Evolutionary conservation across 2,797 vertebrate species (phyloP), one percentile per base, ranked within the genome.

Genomic region (Rhadinocentrus ornatus): DNA sequence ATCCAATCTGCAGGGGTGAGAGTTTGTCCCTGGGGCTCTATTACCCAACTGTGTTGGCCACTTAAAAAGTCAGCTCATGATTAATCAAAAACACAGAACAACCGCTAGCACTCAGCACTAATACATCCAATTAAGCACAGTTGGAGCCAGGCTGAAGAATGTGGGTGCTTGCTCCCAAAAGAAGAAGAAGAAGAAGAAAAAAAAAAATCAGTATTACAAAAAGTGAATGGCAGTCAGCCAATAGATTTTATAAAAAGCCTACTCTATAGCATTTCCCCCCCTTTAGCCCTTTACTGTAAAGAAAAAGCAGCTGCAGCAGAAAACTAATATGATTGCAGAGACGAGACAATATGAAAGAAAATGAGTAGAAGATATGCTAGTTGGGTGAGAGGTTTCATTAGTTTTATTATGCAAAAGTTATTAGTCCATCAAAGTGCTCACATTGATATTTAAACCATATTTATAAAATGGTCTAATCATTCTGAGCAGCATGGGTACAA

Each of bases 81-180:
- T 85, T 80, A 83, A 88, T 80, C 26, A 52, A 67, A 72, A 78
- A 77, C 76, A 55, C 61, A 78, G 68, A 77, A 75, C 58, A 78
- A 78, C 77, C 76, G 77, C 75, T 76, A 69, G 72, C 75, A 75
- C 69, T 83, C 81, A 66, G 61, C 44, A n/a, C 73, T 81, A 77
- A 91, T 77, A 70, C 71, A 57, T 75, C 81, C 84, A 88, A 85
- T 91, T 86, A 91, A 63, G 66, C 74, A 48, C 78, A 61, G 81
- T 68, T 31, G 81, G 80, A 72, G 73, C 59, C 78, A 32, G 65
- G 64, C 66, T 53, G 57, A 70, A 81, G 75, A 86, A 67, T 57
- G 69, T 80, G 69, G 53, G 71, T 62, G 55, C 39, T 0, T 0
- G 16, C 27, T 60, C 69, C 31, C 31, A 32, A 32, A 32, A 32